Base-by-base conservation (phyloP, 1,140 invertebrate species). In the Leptinotarsa undecemlineata region DNA sequence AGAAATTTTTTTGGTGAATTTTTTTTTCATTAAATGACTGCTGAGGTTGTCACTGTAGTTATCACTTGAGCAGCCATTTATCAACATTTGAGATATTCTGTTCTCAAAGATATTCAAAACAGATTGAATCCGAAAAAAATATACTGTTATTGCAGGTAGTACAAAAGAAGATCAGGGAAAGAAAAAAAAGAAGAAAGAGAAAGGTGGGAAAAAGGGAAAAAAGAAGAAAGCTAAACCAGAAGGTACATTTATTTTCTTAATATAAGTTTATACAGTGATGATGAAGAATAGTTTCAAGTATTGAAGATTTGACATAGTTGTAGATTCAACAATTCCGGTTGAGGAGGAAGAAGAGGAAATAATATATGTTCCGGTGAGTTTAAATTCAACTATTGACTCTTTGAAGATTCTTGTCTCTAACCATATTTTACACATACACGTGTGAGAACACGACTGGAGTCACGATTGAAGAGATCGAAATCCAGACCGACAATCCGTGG, bases 321-420 rank as follows among this genome's bases (percentile, higher is more conserved):
- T 64, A 69, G 71, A 75, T 48, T 11, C 11, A 73, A 23, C 61
- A 73, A 64, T 13, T 64, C 15, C 19, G 14, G 47, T 71, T 4
- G 74, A 68, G 48, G 26, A 68, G 23, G 70, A 82, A 76, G 72
- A 86, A 84, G 81, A 86, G 77, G 77, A 76, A 75, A 68, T 86
- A 82, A 81, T 87, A 80, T 77, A 79, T 23, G 84, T 89, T 1
- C 86, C 86, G 61, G 88, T 91, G 83, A 85, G 88, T 81, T 19
- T 63, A 47, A 76, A 66, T 51, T 33, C 0, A 15, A 33, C 48
- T 48, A 20, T 68, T 68, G 4, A 68, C 3, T 42, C 8, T 42
- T 42, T 11, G 11, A 11, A 11, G 8, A 42, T 11, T 42, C 8
- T 11, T 42, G 11, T 11, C 33, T 42, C 33, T 42, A 42, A 42